Conservation (phyloP, 2,888 invertebrate genomes). For the Oeneis ivallda region DNA sequence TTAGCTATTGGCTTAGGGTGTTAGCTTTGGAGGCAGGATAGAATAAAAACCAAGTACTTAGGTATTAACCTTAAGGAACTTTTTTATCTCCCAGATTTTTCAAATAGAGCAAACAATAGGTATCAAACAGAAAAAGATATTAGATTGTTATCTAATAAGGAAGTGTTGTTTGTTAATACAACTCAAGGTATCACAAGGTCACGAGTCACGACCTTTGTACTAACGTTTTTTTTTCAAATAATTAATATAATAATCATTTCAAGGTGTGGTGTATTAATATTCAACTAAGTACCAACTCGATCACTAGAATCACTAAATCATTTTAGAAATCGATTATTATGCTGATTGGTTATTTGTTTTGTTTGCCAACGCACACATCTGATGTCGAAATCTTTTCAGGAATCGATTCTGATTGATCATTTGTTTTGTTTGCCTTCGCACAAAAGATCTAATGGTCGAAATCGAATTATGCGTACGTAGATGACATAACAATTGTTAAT, state of each 20-base stretch:
- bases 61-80: neutral
- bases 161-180: conserved; percentile 12
- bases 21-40: too few relatives aligned
- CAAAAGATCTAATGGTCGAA: conserved; percentile 15
- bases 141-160: conserved; percentile 19
- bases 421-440: conserved; percentile 14
- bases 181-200: conserved; percentile 12
- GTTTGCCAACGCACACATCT: neutral
- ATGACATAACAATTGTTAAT: conserved; percentile 33
- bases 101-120: neutral
- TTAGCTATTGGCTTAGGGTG: too few relatives aligned
- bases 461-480: conserved; percentile 10
- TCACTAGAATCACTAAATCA: neutral
- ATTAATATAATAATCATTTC: too few relatives aligned
- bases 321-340: neutral
- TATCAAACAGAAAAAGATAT: neutral
- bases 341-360: conserved; percentile 9
- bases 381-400: conserved; percentile 12
- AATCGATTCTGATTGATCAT: conserved; percentile 13
- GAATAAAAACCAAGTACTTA: too few relatives aligned
- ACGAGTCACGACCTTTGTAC: conserved; percentile 6
- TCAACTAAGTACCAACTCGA: conserved; percentile 7
- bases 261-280: conserved; percentile 15
- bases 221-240: neutral
- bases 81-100: conserved; percentile 8